Base-by-base conservation (phyloP, 2,888 invertebrate species). In the Glaucopsyche alexis region DNA sequence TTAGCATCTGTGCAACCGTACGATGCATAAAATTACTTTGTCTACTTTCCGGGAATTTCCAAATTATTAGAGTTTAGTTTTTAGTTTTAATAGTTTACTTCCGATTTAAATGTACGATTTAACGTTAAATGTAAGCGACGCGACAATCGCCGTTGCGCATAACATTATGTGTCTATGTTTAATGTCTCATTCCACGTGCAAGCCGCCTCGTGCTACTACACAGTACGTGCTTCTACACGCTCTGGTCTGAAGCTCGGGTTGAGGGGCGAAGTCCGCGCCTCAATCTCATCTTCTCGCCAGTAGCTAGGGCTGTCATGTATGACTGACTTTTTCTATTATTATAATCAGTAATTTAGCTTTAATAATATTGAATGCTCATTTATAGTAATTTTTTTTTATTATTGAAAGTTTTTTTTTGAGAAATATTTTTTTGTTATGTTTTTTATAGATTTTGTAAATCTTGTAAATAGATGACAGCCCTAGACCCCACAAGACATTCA, bases 101-200 rank as follows among this genome's bases (percentile, higher is more conserved):
- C 66, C 66, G 66, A 19, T 64, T 72, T 72, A 65, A 47, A 49
- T 66, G 52, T 73, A 29, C 45, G 49, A 72, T 70, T 29, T 29
- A 60, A 29, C 60, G 49, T 70, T 55, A 42, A 38, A 55, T 67
- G 40, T 69, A 72, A 49, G 74, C 65, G 76, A 78, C 75, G 76
- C 75, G 66, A 76, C 73, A 75, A 55, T 65, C 74, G 76, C 76
- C 76, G 78, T 75, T 76, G 75, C 74, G 74, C 73, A 71, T 73
- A 69, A 73, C 60, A 74, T 74, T 74, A 75, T 76, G 71, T 75
- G 72, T 76, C 73, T 67, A 74, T 71, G 71, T 69, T 72, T 76
- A 66, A 66, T 75, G 71, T 75, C 77, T 77, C 79, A 78, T 79
- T 78, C 79, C 79, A 79, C 77, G 75, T 72, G 76, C 73, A 71